Percentiles rank a stretch among this genome's conserved stretches.
Conservation (phyloP, 2,888 invertebrate genomes). For the Drosophila nigricruria region DNA sequence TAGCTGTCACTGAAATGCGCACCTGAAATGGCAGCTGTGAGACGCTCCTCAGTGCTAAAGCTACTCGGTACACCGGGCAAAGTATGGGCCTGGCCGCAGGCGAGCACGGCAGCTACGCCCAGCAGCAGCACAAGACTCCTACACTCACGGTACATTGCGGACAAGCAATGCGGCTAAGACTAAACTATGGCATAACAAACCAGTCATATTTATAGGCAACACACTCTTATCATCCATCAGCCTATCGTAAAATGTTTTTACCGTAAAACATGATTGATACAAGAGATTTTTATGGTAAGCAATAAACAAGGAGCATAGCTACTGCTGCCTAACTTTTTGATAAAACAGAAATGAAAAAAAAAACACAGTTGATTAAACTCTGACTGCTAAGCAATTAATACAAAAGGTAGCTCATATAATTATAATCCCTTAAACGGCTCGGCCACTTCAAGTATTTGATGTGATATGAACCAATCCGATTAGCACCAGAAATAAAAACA, state of each 20-base stretch:
- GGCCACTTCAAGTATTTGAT: neutral
- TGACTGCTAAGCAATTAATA: neutral
- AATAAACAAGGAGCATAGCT: neutral
- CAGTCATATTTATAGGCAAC: slow-evolving; percentile 48
- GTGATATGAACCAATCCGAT: slow-evolving; percentile 7
- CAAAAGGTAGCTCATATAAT: slow-evolving; percentile 2
- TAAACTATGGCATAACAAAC: slow-evolving; percentile 15
- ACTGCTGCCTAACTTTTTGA: neutral
- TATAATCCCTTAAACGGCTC: neutral
- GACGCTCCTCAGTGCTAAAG: slow-evolving; percentile 57
- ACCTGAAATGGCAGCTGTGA: slow-evolving; percentile 71
- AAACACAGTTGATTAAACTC: neutral
- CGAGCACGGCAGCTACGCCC: slow-evolving; percentile 40
- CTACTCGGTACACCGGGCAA: slow-evolving; percentile 54
- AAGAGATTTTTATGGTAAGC: slow-evolving; percentile 29
- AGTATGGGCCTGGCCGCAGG: slow-evolving; percentile 40
- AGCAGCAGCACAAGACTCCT: slow-evolving; percentile 40
- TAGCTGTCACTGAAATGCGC: slow-evolving; percentile 4
- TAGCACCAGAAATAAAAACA: neutral
- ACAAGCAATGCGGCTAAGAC: slow-evolving; percentile 26
- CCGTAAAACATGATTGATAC: slow-evolving; percentile 17
- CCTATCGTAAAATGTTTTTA: slow-evolving; percentile 12
- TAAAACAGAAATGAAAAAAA: neutral
- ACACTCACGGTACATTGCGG: slow-evolving; percentile 45
- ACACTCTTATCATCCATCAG: slow-evolving; percentile 37